phyloP scores from a whole-genome alignment of 2,888 invertebrate genomes.

The Nephrotoma appendiculata region DNA sequence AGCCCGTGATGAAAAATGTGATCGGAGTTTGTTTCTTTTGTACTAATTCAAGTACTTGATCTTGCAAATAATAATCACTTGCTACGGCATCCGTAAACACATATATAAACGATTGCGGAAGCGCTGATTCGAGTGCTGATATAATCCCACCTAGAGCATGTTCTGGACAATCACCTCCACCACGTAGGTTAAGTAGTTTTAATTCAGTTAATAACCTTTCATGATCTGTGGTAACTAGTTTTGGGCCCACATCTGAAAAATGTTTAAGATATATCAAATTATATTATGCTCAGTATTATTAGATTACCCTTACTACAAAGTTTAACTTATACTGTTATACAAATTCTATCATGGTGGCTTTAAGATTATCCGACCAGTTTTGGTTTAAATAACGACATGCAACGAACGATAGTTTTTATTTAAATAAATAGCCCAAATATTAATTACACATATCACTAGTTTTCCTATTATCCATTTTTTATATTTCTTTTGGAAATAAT shows the following conservation, averaged over 20 bases:
- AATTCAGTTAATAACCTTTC: conserved; percentile 41
- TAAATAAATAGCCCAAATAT: no score
- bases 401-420: no score
- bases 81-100: conserved; percentile 65
- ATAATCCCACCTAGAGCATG: conserved; percentile 51
- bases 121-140: conserved; percentile 45
- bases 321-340: no score
- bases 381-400: no score
- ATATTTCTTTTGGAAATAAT: no score
- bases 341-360: no score
- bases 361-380: no score
- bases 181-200: conserved; percentile 41
- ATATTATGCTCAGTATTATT: no score
- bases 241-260: conserved; percentile 43
- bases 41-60: conserved; percentile 47
- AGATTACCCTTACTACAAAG: no score
- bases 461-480: no score
- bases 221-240: conserved; percentile 47
- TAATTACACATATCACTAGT: no score
- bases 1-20: conserved; percentile 59
- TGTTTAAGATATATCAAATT: no score
- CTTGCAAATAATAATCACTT: conserved; percentile 46
- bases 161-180: conserved; percentile 64
- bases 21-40: conserved; percentile 58
- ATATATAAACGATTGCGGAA: conserved; percentile 53